Percentiles rank a stretch among this genome's conserved stretches.
Conservation (phyloP, 2,113 vertebrate genomes). For the Dipodomys stephensi region DNA sequence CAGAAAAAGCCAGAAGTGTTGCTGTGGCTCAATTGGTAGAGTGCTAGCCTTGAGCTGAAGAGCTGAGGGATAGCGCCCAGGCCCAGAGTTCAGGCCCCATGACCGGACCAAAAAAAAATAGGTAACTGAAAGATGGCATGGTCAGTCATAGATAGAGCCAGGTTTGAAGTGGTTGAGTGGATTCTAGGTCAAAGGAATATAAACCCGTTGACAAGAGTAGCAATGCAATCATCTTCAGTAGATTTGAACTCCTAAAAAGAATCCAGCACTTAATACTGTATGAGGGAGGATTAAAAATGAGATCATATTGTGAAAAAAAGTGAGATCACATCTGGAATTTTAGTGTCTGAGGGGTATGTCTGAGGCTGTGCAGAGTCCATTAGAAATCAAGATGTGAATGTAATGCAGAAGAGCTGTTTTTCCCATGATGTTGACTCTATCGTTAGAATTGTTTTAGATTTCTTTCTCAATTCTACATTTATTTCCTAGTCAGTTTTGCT, state of each 20-base stretch:
- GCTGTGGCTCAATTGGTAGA: too few species aligned
- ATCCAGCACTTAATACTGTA: not conserved
- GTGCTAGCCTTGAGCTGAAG: too few species aligned
- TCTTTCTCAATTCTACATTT: not conserved
- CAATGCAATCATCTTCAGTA: not conserved
- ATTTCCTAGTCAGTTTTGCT: not conserved
- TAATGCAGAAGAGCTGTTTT: not conserved
- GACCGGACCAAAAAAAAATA: too few species aligned
- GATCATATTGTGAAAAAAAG: too few species aligned
- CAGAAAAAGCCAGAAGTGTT: too few species aligned
- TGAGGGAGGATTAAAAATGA: not conserved
- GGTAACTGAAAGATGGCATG: not conserved
- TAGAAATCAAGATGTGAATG: not conserved
- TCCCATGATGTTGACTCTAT: not conserved
- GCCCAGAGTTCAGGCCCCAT: too few species aligned
- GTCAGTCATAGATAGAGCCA: not conserved
- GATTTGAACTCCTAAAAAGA: not conserved
- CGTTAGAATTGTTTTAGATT: not conserved
- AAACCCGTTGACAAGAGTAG: not conserved
- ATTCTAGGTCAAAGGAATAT: not conserved
- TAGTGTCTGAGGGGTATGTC: too few species aligned
- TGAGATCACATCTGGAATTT: not conserved
- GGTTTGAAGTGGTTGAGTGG: not conserved
- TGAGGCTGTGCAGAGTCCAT: not conserved
- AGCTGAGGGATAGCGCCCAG: too few species aligned